A percentile compares a stretch with the other conserved stretches of the same genome.
phyloP scores from a whole-genome alignment of 2,797 vertebrate genomes.

The Propithecus deckenii region DNA sequence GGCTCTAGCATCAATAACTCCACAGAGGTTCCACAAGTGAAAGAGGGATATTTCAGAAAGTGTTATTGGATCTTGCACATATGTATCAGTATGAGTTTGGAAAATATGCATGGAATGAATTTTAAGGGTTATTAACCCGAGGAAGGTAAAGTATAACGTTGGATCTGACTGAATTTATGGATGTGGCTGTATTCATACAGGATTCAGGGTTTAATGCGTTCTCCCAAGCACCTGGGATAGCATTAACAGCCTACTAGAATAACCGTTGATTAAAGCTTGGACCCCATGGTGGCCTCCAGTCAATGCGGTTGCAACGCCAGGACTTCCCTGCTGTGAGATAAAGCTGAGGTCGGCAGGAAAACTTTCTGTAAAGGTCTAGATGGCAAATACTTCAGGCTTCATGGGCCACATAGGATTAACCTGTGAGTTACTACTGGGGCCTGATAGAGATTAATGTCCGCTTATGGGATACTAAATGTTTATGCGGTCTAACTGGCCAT shows the following conservation, averaged over 20 bases:
- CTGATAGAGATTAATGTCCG: not conserved
- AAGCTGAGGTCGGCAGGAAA: not conserved
- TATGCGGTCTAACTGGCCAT: not conserved
- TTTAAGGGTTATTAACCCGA: not conserved
- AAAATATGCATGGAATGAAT: not conserved
- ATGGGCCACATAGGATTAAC: not conserved
- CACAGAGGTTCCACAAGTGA: not conserved
- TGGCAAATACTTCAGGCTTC: not conserved
- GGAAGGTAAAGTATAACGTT: not conserved
- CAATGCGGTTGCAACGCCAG: not conserved
- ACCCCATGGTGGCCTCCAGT: not conserved
- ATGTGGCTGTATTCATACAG: not conserved
- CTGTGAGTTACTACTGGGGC: not conserved
- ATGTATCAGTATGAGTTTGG: not conserved
- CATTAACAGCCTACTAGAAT: not conserved
- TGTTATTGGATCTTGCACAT: not conserved
- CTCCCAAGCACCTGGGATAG: not conserved
- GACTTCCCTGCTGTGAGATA: not conserved
- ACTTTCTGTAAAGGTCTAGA: not conserved
- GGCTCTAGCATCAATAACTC: not conserved
- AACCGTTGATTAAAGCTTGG: not conserved
- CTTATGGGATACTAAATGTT: not conserved
- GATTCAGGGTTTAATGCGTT: not conserved
- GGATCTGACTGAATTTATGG: not conserved
- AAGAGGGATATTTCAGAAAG: not conserved